Percentiles rank a stretch among this genome's conserved stretches.
Evolutionary conservation across 2,888 invertebrate species (phyloP).

Genomic region (Stomorhina lunata): DNA sequence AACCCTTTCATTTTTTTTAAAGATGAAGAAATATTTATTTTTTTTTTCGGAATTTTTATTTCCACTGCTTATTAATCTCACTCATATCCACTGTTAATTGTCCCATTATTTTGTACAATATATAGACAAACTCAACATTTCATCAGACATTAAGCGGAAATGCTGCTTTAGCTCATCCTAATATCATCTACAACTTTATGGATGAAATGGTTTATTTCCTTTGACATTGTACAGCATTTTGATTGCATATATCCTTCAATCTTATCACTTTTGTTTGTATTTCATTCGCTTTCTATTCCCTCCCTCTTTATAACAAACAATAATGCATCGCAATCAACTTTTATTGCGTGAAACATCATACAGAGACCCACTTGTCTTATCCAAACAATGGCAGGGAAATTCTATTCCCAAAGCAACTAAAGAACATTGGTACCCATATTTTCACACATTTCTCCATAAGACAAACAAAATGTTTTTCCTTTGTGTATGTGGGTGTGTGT

Average conservation of each 20-base stretch:
- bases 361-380: not conserved
- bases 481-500: not conserved
- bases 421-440: constrained; percentile 15
- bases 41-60: too few species aligned
- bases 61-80: too few species aligned
- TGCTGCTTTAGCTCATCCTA: not conserved
- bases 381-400: not conserved
- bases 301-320: not conserved
- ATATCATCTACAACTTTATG: constrained; percentile 7
- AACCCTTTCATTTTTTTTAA: too few species aligned
- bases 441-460: constrained; percentile 5
- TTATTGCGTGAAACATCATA: not conserved
- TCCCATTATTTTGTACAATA: too few species aligned
- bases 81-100: too few species aligned
- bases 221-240: constrained; percentile 31
- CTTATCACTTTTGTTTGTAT: not conserved
- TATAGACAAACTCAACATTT: too few species aligned
- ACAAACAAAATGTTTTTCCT: not conserved
- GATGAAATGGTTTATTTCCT: constrained; percentile 29
- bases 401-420: not conserved
- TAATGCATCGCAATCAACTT: constrained; percentile 12
- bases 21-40: too few species aligned
- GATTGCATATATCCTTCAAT: constrained; percentile 5
- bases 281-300: not conserved
- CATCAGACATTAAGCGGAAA: not conserved